Conservation (phyloP, 2,888 invertebrate genomes). For the Lamproptera curius region DNA sequence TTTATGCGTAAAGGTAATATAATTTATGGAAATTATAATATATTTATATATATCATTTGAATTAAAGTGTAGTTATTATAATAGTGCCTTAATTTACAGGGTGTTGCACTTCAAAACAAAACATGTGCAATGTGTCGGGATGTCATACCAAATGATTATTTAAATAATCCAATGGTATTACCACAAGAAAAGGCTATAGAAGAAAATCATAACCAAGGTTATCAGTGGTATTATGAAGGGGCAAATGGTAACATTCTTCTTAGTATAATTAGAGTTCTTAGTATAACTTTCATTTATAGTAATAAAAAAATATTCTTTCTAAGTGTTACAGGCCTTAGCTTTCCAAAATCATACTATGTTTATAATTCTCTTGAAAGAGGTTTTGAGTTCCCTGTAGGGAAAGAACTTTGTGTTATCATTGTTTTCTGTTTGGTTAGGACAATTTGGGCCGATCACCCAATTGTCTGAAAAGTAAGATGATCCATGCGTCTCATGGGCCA, state of each 20-base stretch:
- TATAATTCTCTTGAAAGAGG: no score
- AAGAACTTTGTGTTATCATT: no score
- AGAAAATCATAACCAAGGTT: constrained; percentile 80
- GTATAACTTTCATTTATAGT: no score
- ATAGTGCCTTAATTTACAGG: constrained; percentile 57
- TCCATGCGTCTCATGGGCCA: no score
- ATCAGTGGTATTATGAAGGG: constrained; percentile 98
- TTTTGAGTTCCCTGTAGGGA: no score
- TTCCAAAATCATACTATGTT: no score
- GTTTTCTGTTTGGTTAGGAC: no score
- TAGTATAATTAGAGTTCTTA: no score
- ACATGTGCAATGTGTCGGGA: constrained; percentile 96
- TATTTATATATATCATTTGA: neutral
- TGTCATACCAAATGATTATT: constrained; percentile 91
- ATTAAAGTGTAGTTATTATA: neutral
- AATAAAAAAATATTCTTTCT: no score
- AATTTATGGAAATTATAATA: neutral
- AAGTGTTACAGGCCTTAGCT: no score
- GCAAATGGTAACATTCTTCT: constrained; percentile 82
- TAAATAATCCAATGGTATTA: constrained; percentile 90
- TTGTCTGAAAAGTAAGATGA: no score
- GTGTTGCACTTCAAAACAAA: constrained; percentile 90
- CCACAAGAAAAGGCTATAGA: constrained; percentile 34
- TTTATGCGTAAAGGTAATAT: constrained; percentile 89
- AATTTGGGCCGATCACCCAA: no score